Percentiles rank a stretch among this genome's conserved stretches.
Evolutionary conservation across 2,888 invertebrate genomes (phyloP).

Genomic region (Lobophora halterata): DNA sequence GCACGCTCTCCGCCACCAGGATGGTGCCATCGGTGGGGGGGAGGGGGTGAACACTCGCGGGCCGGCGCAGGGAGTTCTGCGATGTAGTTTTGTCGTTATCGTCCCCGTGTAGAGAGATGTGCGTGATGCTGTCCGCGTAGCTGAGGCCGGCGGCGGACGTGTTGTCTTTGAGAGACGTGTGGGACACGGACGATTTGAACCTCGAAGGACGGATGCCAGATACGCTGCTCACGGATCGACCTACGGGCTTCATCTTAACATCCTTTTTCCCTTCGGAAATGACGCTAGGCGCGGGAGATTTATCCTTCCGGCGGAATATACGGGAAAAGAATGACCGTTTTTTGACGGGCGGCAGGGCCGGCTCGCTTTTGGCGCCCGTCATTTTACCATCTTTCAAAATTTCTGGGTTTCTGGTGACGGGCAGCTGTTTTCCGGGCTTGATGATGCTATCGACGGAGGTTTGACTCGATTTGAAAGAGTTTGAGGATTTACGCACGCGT

Average conservation of each 20-base stretch:
- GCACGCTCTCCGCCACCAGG: conserved; percentile 78
- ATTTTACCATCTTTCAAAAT: conserved; percentile 39
- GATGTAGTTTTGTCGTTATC: conserved; percentile 60
- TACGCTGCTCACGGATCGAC: conserved; percentile 82
- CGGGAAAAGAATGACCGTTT: conserved; percentile 75
- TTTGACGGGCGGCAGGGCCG: conserved; percentile 67
- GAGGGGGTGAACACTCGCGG: conserved; percentile 54
- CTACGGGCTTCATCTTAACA: conserved; percentile 67
- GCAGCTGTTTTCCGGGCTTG: conserved; percentile 60
- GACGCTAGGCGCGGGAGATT: conserved; percentile 71
- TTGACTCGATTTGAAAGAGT: conserved; percentile 65
- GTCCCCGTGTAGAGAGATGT: conserved; percentile 84
- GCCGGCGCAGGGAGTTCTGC: conserved; percentile 49
- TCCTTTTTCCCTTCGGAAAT: conserved; percentile 58
- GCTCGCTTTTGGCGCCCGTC: conserved; percentile 65
- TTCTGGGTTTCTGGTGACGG: conserved; percentile 51
- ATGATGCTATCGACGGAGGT: conserved; percentile 67
- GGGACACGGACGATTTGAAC: conserved; percentile 65
- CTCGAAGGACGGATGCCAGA: conserved; percentile 80
- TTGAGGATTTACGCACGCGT: conserved; percentile 72
- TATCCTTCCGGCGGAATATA: conserved; percentile 66
- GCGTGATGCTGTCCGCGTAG: conserved; percentile 82
- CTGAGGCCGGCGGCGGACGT: conserved; percentile 64
- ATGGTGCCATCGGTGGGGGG: conserved; percentile 80
- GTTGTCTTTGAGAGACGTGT: conserved; percentile 67